A percentile compares a stretch with the other conserved stretches of the same genome.
These are phyloP conservation scores for Serranochromis macrocephalus DNA, from an alignment of 2,113 vertebrate genomes.

Conservation along the genomic window DNA sequence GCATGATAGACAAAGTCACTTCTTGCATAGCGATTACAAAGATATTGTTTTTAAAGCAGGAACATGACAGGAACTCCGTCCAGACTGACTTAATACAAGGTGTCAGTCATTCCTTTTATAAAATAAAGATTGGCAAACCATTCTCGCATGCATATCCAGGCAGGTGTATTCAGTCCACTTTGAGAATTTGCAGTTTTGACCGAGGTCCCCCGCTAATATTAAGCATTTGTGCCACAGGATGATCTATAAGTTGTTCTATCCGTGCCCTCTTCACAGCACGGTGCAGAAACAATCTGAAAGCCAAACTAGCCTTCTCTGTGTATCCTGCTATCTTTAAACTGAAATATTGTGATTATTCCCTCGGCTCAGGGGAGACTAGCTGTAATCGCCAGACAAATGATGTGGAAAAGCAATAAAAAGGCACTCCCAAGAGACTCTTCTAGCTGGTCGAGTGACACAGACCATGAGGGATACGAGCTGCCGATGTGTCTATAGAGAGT, in stretches of 20 bases:
- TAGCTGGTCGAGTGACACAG: conserved; percentile 45
- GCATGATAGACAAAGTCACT: neutral
- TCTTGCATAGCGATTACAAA: neutral
- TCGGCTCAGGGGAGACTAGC: conserved; percentile 33
- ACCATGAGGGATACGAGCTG: conserved; percentile 54
- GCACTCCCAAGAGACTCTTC: conserved; percentile 55
- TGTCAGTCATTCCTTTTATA: neutral
- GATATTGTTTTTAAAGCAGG: neutral
- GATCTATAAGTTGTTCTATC: conserved; percentile 25
- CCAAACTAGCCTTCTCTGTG: conserved; percentile 15
- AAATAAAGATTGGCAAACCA: neutral
- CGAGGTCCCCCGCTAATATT: neutral
- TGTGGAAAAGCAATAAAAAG: conserved; percentile 68
- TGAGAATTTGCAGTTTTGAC: neutral
- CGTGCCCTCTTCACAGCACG: conserved; percentile 37
- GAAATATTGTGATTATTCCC: conserved; percentile 69
- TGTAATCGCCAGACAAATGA: conserved; percentile 68
- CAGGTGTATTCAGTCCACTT: neutral
- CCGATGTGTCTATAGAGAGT: conserved; percentile 35
- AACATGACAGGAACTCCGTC: neutral
- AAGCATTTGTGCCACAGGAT: conserved; percentile 23
- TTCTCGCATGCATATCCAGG: neutral
- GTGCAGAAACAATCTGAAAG: conserved; percentile 10
- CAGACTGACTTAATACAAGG: neutral
- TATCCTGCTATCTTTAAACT: conserved; percentile 44